phyloP scores from a whole-genome alignment of 2,113 vertebrate genomes.

The Chitala chitala region DNA sequence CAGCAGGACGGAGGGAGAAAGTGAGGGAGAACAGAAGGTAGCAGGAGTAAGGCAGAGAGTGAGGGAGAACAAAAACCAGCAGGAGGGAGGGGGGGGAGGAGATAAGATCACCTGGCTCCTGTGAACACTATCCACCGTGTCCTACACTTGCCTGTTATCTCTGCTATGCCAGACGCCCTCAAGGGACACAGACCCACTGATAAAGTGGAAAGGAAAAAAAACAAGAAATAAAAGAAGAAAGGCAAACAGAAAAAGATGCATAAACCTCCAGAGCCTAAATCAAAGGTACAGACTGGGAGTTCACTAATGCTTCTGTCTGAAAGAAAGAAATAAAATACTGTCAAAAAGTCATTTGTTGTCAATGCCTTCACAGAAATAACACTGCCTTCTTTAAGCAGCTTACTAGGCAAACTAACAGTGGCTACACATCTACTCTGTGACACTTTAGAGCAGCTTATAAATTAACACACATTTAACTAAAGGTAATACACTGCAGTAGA shows the following conservation, averaged over 20 bases:
- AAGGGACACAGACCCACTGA: conserved; percentile 62
- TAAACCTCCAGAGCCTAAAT: conserved; percentile 6
- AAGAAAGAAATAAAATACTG: not conserved
- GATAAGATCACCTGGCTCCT: conserved; percentile 68
- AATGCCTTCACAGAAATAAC: not conserved
- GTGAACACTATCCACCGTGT: conserved; percentile 71
- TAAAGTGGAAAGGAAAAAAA: conserved; percentile 26
- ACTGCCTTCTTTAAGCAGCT: not conserved
- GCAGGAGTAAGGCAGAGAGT: conserved; percentile 26
- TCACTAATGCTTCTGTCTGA: not conserved
- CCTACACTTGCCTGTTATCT: conserved; percentile 70
- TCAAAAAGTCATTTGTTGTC: not conserved
- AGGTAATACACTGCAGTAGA: too few species aligned
- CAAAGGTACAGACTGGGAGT: conserved; percentile 5
- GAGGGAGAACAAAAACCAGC: conserved; percentile 17
- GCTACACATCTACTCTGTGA: too few species aligned
- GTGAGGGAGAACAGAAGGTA: conserved; percentile 38
- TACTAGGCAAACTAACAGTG: too few species aligned
- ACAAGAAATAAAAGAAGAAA: conserved; percentile 33
- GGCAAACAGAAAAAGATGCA: conserved; percentile 41
- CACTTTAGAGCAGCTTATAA: too few species aligned
- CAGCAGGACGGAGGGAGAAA: too few species aligned
- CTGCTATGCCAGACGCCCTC: conserved; percentile 64
- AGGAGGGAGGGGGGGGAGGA: conserved; percentile 24
- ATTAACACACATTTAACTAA: too few species aligned